Evolutionary conservation across 2,113 vertebrate species (phyloP).

Genomic region (Petromus typicus): DNA sequence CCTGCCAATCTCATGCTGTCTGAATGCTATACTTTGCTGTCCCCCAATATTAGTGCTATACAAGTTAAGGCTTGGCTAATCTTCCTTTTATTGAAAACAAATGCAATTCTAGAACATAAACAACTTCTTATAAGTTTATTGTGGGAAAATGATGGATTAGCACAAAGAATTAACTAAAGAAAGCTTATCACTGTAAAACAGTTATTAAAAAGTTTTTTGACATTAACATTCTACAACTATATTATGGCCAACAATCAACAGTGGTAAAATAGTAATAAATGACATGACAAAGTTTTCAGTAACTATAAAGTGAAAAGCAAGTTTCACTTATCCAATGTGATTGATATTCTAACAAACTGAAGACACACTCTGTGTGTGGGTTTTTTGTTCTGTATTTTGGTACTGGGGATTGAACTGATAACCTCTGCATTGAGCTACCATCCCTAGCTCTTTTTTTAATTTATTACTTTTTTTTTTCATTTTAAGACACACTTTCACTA

Average conservation of each 20-base stretch:
- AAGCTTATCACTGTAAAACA: background rate
- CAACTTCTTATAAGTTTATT: background rate
- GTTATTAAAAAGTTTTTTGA: background rate
- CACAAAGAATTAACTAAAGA: background rate
- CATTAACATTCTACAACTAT: background rate
- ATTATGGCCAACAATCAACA: background rate
- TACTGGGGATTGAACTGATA: background rate
- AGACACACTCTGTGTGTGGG: too few species aligned
- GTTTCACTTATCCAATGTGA: slow-evolving; percentile 2
- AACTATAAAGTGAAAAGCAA: slow-evolving; percentile 17
- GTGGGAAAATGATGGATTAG: background rate
- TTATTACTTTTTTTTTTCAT: background rate
- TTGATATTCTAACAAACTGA: background rate
- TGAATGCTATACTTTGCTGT: background rate
- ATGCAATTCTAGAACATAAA: slow-evolving; percentile 30
- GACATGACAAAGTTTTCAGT: background rate
- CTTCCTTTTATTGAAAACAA: background rate
- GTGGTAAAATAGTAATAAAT: background rate
- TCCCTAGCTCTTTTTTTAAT: background rate
- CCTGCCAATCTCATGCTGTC: background rate
- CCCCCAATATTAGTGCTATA: background rate
- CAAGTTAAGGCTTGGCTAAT: background rate
- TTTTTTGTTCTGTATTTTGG: background rate
- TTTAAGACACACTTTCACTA: background rate
- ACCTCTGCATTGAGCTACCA: background rate